phyloP scores from a whole-genome alignment of 2,113 vertebrate species.

The Chaetura pelagica region DNA sequence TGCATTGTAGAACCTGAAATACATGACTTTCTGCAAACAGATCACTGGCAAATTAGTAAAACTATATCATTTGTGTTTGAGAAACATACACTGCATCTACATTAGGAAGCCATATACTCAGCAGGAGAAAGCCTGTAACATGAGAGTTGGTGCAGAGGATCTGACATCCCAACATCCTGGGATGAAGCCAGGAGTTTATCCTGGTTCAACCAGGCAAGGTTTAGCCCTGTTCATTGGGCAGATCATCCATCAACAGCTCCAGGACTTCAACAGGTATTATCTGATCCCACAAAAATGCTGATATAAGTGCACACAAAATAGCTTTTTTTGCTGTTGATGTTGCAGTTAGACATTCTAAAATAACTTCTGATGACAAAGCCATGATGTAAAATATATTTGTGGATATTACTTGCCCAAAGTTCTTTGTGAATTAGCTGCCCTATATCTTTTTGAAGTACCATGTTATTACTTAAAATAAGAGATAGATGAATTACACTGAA shows the following conservation, averaged over 20 bases:
- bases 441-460: not conserved
- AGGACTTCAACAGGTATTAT: not conserved
- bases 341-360: not conserved
- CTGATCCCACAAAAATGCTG: not conserved
- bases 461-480: not conserved
- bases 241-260: not conserved
- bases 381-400: not conserved
- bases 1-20: not conserved
- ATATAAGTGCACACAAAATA: not conserved
- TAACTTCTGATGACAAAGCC: not conserved
- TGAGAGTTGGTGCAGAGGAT: not conserved
- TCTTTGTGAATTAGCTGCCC: not conserved
- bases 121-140: not conserved
- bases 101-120: not conserved
- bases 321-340: not conserved
- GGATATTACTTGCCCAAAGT: not conserved
- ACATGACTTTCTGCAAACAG: not conserved
- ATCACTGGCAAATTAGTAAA: not conserved
- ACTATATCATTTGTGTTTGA: not conserved
- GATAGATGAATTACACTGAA: not conserved
- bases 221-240: not conserved
- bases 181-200: not conserved
- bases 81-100: not conserved
- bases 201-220: not conserved
- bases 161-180: not conserved